phyloP scores from a whole-genome alignment of 2,888 invertebrate species.

The Melikaiella ostensackeni region DNA sequence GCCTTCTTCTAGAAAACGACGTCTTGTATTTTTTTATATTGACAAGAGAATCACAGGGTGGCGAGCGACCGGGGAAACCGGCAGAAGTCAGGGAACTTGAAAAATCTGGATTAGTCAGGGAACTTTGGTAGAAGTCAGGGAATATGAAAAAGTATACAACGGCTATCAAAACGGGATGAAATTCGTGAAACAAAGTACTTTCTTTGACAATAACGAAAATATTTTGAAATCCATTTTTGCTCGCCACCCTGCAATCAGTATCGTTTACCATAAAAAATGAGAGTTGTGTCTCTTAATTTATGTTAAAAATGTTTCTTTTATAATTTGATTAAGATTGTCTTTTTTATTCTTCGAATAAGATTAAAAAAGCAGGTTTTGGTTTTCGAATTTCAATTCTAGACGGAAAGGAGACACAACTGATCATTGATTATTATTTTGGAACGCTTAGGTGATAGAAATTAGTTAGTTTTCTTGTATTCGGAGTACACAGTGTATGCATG shows the following conservation, averaged over 20 bases:
- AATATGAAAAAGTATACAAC: no score
- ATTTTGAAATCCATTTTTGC: no score
- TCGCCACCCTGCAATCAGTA: no score
- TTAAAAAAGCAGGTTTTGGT: neutral
- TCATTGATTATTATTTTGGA: constrained; percentile 47
- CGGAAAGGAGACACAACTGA: constrained; percentile 41
- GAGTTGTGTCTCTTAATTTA: neutral
- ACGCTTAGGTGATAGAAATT: constrained; percentile 67
- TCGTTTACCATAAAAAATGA: neutral
- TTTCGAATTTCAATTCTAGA: neutral
- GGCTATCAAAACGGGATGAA: no score
- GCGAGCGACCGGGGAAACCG: no score
- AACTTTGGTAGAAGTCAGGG: no score
- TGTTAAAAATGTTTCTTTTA: no score
- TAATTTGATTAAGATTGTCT: neutral
- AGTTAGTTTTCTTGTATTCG: constrained; percentile 73
- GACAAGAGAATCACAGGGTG: neutral
- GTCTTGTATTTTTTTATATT: neutral
- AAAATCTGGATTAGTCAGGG: no score
- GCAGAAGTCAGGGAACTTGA: no score
- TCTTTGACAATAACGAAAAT: no score
- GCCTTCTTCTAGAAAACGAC: neutral
- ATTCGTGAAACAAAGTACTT: no score
- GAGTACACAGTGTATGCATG: constrained; percentile 77
- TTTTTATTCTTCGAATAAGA: neutral